These are phyloP conservation scores for Chrysemys picta DNA, from an alignment of 2,113 vertebrate genomes.

Conservation along the genomic window DNA sequence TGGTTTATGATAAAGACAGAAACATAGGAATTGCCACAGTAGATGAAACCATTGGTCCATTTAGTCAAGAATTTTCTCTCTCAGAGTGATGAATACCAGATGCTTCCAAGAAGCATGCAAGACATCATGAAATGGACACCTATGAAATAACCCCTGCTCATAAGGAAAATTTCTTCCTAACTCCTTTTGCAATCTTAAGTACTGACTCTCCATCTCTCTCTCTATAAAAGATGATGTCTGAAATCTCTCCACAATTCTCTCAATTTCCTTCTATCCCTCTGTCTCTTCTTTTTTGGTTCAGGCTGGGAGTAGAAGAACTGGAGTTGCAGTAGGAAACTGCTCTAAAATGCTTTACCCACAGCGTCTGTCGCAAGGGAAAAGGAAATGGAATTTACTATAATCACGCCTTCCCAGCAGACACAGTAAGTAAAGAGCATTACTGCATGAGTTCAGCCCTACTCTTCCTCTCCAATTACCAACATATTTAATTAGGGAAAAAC, in stretches of 20 bases:
- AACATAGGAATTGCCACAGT: not conserved
- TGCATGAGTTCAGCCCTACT: slow-evolving; percentile 57
- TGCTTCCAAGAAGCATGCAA: not conserved
- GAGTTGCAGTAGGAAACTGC: not conserved
- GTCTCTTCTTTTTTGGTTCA: not conserved
- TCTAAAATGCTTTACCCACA: slow-evolving; percentile 19
- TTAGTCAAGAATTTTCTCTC: not conserved
- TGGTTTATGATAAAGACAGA: not conserved
- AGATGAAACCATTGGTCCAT: not conserved
- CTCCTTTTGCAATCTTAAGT: slow-evolving; percentile 1
- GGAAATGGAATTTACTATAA: slow-evolving; percentile 53
- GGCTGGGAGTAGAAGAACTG: not conserved
- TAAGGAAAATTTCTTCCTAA: not conserved
- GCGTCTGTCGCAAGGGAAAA: slow-evolving; percentile 39
- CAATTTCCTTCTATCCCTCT: not conserved
- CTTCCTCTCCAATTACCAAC: slow-evolving; percentile 62
- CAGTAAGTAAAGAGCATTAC: slow-evolving; percentile 52
- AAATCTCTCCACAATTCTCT: not conserved
- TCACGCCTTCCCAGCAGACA: slow-evolving; percentile 63
- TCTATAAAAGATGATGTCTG: not conserved
- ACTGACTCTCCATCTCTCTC: not conserved
- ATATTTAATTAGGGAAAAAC: slow-evolving; percentile 63
- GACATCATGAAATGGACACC: not conserved
- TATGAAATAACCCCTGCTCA: slow-evolving; percentile 11
- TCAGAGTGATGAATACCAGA: slow-evolving; percentile 1